Evolutionary conservation across 2,888 invertebrate genomes (phyloP).

Genomic region (Rhaphigaster nebulosa): DNA sequence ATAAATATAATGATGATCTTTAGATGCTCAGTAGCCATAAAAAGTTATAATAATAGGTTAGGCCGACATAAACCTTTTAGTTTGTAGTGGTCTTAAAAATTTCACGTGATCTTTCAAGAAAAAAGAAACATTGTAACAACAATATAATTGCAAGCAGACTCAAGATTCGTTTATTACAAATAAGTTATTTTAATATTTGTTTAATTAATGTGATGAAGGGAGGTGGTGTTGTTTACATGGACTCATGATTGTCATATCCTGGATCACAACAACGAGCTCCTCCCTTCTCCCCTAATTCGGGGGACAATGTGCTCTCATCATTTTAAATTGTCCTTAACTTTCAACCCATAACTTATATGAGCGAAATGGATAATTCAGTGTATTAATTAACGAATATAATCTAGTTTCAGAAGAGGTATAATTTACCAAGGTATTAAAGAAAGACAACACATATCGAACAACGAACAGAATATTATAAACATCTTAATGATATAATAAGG

Average conservation of each 20-base stretch:
- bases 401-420: no score
- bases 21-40: background rate
- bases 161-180: no score
- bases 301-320: background rate
- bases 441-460: no score
- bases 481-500: no score
- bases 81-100: no score
- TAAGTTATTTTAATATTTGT: background rate
- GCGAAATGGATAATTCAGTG: background rate
- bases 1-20: background rate
- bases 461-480: no score
- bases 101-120: no score
- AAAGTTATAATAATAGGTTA: no score
- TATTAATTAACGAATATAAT: background rate
- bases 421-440: no score
- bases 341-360: background rate
- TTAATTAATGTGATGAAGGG: background rate
- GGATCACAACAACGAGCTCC: background rate
- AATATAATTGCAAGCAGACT: no score
- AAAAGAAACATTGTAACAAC: no score
- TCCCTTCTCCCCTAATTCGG: background rate
- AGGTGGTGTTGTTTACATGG: background rate
- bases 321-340: background rate
- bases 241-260: background rate
- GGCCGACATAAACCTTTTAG: no score